Evolutionary conservation across 2,797 vertebrate genomes (phyloP).

Genomic region (Mormyrops attenuatus): DNA sequence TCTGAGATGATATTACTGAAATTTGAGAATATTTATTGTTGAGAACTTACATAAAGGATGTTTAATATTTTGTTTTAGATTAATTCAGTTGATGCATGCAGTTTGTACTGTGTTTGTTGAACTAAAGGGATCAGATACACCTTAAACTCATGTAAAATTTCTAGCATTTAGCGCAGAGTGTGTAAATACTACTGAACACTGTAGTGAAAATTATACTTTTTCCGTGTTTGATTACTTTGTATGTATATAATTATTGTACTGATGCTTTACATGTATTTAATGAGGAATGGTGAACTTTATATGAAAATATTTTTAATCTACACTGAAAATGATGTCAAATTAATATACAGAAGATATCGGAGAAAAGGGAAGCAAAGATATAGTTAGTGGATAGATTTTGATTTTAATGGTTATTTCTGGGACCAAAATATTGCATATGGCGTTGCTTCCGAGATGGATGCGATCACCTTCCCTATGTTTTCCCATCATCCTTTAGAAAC

Average conservation of each 20-base stretch:
- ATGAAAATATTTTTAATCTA: neutral
- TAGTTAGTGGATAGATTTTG: neutral
- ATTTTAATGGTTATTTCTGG: neutral
- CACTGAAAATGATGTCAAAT: slow-evolving; percentile 16
- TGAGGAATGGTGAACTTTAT: slow-evolving; percentile 9
- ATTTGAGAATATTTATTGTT: slow-evolving; percentile 11
- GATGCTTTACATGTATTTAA: slow-evolving; percentile 5
- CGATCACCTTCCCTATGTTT: neutral
- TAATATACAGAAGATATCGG: neutral
- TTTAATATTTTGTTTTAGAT: neutral
- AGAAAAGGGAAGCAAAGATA: neutral
- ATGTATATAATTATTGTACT: slow-evolving; percentile 11
- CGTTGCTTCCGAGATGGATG: neutral
- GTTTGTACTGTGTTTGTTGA: slow-evolving; percentile 5
- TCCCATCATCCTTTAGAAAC: neutral
- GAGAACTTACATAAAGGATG: neutral
- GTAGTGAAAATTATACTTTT: neutral
- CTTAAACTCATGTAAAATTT: slow-evolving; percentile 9
- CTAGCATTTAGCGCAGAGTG: neutral
- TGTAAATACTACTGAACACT: slow-evolving; percentile 2
- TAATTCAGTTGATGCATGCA: slow-evolving; percentile 13
- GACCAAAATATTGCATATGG: neutral
- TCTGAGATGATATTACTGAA: slow-evolving; percentile 1
- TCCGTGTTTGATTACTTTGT: slow-evolving; percentile 1
- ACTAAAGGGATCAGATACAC: neutral